Evolutionary conservation across 2,113 vertebrate species (phyloP).

Genomic region (Pardalotus punctatus): DNA sequence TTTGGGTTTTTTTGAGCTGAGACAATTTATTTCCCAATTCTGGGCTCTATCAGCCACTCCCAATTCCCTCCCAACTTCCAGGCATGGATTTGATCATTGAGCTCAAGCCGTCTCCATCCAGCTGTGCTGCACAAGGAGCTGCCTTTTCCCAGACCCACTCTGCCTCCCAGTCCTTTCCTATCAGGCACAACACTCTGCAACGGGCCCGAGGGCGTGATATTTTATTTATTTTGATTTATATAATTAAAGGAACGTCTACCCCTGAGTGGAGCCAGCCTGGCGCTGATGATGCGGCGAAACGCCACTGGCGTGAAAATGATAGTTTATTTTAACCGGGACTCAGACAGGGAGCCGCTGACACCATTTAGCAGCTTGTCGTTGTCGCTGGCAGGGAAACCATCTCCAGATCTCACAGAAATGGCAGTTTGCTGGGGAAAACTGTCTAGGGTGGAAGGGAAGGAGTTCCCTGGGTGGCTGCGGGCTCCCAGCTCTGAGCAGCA

Average conservation of each 20-base stretch:
- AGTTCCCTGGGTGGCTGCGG: neutral
- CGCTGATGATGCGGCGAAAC: neutral
- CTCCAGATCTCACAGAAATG: neutral
- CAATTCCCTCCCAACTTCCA: neutral
- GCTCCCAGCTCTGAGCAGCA: neutral
- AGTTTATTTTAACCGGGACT: neutral
- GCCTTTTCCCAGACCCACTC: neutral
- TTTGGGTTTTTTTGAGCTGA: neutral
- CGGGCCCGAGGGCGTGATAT: neutral
- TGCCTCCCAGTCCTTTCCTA: neutral
- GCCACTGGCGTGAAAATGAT: neutral
- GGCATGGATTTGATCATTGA: neutral
- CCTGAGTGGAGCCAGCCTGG: neutral
- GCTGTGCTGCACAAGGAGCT: neutral
- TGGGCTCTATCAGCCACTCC: neutral
- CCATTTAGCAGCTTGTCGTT: neutral
- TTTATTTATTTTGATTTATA: slow-evolving; percentile 13
- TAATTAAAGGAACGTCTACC: neutral
- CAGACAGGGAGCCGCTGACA: neutral
- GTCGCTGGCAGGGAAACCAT: neutral
- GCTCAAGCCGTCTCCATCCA: no score
- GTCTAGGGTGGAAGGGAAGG: neutral
- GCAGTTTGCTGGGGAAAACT: neutral
- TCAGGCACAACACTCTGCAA: neutral
- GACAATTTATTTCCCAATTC: neutral